Evolutionary conservation across 2,797 vertebrate genomes (phyloP), one percentile per base, ranked within the genome.

Genomic region (Anguilla anguilla): DNA sequence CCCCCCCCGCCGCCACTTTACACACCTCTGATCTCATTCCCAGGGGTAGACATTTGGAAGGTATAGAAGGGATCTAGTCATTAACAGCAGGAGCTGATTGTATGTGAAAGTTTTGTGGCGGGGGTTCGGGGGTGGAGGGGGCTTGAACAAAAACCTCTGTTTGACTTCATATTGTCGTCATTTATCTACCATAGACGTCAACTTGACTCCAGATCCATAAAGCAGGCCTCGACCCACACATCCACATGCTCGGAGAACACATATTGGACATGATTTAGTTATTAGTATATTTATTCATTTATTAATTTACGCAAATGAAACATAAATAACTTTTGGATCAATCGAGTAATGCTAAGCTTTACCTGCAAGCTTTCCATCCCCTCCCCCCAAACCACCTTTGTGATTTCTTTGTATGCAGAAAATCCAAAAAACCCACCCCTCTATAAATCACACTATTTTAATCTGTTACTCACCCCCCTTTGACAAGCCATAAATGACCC

Each of bases 401-500:
- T 35, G 22, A 77, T 46, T 35, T 15, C 19, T 49, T 81, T 49
- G 13, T 51, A 6, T 25, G n/a, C 77, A 3, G 25, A 43, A 81
- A 43, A 49, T 49, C 19, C 43, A 46, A 81, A 49, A 49, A 6
- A 17, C 43, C 46, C 64, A 85, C 69, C 35, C 59, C n/a, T 77
- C 51, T 39, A 59, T 85, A n/a, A 88, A 13, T 77, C 61, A 57
- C 86, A 51, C 49, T 74, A 1, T 87, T 55, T 31, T n/a, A 72
- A 35, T 22, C 39, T 85, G 79, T 79, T 85, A 61, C 51, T 51
- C 10, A 6, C 51, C 55, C 87, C 55, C 67, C 55, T n/a, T 85
- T 77, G 87, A 85, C 84, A 88, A 88, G 87, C 87, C 87, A 88
- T 88, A 88, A 39, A 49, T 39, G 74, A 17, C 74, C 74, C 74